A percentile compares a stretch with the other conserved stretches of the same genome.
phyloP scores from a whole-genome alignment of 2,113 vertebrate genomes.

The Corythaeola cristata region DNA sequence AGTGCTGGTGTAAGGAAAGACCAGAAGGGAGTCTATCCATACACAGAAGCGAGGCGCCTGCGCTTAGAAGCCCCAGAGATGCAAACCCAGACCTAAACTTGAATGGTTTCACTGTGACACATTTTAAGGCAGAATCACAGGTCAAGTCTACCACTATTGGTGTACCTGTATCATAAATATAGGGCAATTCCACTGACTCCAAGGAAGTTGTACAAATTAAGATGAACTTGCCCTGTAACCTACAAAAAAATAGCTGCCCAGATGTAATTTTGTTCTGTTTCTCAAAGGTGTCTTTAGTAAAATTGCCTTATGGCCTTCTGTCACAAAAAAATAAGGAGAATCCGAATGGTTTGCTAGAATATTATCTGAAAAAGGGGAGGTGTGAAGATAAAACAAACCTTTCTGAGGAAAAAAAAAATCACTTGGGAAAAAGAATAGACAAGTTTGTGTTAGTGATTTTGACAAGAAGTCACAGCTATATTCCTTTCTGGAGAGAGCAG shows the following conservation, averaged over 20 bases:
- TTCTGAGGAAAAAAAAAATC: background rate
- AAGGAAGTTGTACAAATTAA: background rate
- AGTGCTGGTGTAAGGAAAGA: background rate
- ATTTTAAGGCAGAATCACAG: background rate
- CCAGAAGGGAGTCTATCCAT: background rate
- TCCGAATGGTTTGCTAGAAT: background rate
- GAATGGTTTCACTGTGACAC: background rate
- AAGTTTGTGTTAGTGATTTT: background rate
- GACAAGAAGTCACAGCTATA: background rate
- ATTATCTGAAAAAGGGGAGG: rapidly evolving
- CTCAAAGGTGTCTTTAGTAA: background rate
- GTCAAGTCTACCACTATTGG: background rate
- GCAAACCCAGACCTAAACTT: background rate
- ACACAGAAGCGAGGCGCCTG: background rate
- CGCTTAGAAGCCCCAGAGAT: background rate
- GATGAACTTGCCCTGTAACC: background rate
- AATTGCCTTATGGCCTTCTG: background rate
- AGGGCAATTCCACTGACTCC: background rate
- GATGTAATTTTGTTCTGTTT: background rate
- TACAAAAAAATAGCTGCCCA: background rate
- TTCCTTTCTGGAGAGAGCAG: background rate
- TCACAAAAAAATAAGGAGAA: background rate
- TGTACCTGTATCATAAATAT: background rate
- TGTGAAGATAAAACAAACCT: background rate
- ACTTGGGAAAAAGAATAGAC: background rate